A percentile compares a stretch with the other conserved stretches of the same genome.
Conservation (phyloP, 2,797 vertebrate genomes). For the Pteronotus mesoamericanus region DNA sequence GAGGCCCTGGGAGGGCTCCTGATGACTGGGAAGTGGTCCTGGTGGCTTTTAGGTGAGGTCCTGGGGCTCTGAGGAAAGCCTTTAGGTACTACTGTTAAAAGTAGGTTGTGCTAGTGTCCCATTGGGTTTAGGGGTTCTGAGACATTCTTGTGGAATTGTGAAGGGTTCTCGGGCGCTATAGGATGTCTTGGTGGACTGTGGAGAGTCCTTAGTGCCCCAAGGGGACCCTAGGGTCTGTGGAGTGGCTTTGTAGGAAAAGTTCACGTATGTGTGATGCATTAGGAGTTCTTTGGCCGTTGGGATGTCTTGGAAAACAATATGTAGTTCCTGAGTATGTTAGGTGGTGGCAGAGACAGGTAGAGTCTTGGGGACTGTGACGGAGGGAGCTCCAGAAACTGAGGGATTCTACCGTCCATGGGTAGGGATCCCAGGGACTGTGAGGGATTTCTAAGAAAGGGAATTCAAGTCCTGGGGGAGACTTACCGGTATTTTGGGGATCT, state of each 20-base stretch:
- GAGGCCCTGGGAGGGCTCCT: background rate
- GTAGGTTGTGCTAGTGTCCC: background rate
- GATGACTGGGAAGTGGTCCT: background rate
- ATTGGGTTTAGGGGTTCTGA: background rate
- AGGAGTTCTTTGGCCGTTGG: background rate
- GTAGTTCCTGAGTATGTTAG: background rate
- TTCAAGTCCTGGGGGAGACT: background rate
- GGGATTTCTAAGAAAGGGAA: constrained; percentile 26
- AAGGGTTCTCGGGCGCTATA: background rate
- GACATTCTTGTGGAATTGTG: background rate
- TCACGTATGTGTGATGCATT: background rate
- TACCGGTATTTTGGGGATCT: background rate
- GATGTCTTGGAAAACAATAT: background rate
- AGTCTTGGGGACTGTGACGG: background rate
- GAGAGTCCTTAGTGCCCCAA: background rate
- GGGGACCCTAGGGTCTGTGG: background rate
- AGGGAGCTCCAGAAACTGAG: background rate
- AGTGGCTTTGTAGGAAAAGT: background rate
- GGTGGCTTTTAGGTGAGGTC: background rate
- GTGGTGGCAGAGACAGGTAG: background rate
- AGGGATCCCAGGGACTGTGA: background rate
- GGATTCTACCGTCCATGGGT: background rate
- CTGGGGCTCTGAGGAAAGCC: background rate
- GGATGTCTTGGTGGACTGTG: background rate
- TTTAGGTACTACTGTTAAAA: background rate